phyloP scores from a whole-genome alignment of 2,797 vertebrate genomes.

The Trematocara caparti region DNA sequence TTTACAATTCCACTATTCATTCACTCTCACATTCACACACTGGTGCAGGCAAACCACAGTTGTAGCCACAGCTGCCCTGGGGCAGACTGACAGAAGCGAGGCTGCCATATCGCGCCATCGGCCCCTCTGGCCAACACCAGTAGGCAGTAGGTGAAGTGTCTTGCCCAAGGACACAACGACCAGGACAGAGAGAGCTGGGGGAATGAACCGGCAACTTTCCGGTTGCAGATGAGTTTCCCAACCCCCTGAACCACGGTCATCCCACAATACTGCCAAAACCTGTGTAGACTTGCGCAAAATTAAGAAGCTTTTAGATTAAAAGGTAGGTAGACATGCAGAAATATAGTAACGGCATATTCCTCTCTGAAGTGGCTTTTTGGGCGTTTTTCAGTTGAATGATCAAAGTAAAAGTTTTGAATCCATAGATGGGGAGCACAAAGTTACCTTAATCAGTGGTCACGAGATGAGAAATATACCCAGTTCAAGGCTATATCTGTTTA shows the following conservation, averaged over 20 bases:
- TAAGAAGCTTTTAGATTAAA: neutral
- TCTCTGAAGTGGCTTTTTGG: neutral
- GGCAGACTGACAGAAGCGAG: neutral
- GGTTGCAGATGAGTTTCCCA: neutral
- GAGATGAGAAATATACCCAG: neutral
- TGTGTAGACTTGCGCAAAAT: neutral
- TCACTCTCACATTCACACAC: neutral
- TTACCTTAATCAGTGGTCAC: neutral
- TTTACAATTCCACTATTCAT: neutral
- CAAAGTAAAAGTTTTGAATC: neutral
- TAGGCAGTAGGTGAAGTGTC: accelerated
- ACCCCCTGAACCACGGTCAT: neutral
- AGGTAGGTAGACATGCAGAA: neutral
- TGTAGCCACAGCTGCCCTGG: accelerated
- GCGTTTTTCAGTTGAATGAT: accelerated
- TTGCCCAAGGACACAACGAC: neutral
- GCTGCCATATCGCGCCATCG: accelerated
- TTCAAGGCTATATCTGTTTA: neutral
- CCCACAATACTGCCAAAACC: neutral
- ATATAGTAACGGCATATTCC: neutral
- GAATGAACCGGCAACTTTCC: neutral
- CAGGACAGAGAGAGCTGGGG: neutral
- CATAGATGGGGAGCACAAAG: neutral
- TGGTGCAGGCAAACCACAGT: neutral
- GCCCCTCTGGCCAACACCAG: neutral